Evolutionary conservation across 2,113 vertebrate species (phyloP).

Genomic region (Ophiodon elongatus): DNA sequence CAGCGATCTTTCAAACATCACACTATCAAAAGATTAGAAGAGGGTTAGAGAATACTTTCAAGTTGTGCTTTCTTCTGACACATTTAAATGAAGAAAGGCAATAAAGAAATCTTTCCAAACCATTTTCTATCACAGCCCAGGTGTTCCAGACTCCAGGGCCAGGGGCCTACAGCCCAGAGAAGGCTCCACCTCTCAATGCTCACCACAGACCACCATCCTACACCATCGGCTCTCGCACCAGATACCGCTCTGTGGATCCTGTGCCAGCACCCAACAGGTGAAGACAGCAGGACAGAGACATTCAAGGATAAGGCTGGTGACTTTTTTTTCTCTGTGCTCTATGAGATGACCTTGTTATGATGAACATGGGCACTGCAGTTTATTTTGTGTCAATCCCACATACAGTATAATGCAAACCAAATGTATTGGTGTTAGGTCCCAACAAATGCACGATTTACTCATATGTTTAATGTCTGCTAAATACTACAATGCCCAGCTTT

Average conservation of each 20-base stretch:
- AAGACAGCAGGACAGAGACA: background rate
- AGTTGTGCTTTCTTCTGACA: no score
- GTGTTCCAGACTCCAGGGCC: slow-evolving; percentile 87
- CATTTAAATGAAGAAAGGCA: background rate
- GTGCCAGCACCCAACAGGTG: slow-evolving; percentile 88
- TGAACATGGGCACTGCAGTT: background rate
- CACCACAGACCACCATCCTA: slow-evolving; percentile 86
- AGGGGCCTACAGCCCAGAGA: slow-evolving; percentile 90
- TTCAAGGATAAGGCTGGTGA: background rate
- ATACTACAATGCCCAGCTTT: background rate
- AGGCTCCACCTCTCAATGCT: slow-evolving; percentile 78
- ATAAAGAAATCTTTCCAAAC: background rate
- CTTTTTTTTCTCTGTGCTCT: background rate
- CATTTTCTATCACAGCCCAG: slow-evolving; percentile 42
- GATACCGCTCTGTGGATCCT: slow-evolving; percentile 79
- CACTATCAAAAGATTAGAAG: no score
- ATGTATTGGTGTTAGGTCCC: no score
- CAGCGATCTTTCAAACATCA: no score
- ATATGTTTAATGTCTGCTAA: background rate
- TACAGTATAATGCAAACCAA: background rate
- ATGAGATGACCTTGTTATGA: no score
- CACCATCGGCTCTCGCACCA: slow-evolving; percentile 86
- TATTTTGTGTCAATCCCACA: background rate
- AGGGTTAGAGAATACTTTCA: background rate
- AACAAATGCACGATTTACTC: no score